Conservation (phyloP, 2,797 vertebrate species). For the Spizella passerina region DNA sequence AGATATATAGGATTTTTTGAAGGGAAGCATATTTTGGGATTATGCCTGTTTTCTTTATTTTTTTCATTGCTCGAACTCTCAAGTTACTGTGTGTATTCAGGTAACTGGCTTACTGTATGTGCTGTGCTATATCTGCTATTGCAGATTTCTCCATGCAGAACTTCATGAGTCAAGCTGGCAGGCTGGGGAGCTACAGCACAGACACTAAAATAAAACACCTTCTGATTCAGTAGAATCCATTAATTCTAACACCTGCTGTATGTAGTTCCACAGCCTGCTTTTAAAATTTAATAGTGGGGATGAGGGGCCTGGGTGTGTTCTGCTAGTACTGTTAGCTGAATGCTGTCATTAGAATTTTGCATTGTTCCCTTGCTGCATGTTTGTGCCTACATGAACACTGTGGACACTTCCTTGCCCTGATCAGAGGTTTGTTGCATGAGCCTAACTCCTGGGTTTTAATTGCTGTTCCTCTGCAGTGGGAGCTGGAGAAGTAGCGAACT, state of each 20-base stretch:
- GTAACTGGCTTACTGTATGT: background rate
- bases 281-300: background rate
- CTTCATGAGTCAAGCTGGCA: background rate
- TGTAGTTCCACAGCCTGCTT: background rate
- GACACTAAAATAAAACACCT: background rate
- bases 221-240: background rate
- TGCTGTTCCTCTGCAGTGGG: slow-evolving; percentile 84
- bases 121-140: background rate
- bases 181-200: background rate
- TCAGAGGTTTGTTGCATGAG: background rate
- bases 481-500: slow-evolving; percentile 95
- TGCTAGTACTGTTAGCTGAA: background rate
- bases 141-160: background rate
- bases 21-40: background rate
- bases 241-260: background rate
- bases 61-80: background rate
- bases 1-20: background rate
- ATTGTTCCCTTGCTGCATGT: background rate
- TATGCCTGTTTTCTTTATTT: background rate
- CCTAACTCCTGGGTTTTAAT: background rate
- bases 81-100: background rate
- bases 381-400: background rate
- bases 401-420: background rate
- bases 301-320: background rate
- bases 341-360: background rate